Conservation (phyloP, 2,113 vertebrate species). For the Misgurnus mizolepis region DNA sequence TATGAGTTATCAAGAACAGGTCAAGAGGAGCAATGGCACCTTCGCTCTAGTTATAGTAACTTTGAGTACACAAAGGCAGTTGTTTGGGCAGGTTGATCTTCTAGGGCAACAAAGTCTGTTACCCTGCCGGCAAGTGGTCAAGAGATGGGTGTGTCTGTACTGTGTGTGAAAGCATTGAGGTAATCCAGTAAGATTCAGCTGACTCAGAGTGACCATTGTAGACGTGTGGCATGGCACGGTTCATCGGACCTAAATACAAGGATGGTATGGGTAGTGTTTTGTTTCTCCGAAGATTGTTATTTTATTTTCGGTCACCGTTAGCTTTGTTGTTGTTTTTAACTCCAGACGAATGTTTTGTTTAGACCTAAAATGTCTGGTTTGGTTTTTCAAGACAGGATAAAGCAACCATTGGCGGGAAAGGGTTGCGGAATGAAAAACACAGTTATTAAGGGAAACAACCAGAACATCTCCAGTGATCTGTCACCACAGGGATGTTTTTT, state of each 20-base stretch:
- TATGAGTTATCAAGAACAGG: conserved; percentile 16
- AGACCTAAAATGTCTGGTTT: background rate
- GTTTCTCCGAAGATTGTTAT: background rate
- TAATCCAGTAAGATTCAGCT: background rate
- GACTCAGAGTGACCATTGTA: background rate
- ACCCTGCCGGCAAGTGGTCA: background rate
- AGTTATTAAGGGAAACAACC: background rate
- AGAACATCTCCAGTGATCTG: background rate
- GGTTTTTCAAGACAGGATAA: background rate
- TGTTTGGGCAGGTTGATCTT: conserved; percentile 16
- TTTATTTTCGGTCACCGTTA: background rate
- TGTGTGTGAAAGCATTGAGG: conserved; percentile 1
- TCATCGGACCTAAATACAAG: background rate
- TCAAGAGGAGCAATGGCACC: background rate
- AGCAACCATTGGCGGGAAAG: background rate
- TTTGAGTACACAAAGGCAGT: background rate
- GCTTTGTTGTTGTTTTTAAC: too few relatives aligned
- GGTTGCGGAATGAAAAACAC: background rate
- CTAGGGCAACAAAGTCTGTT: background rate
- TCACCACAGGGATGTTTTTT: background rate
- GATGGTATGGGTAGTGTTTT: background rate
- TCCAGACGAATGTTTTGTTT: background rate
- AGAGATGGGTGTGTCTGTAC: conserved; percentile 3
- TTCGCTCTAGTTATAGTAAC: too few relatives aligned
- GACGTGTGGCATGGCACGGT: background rate